A percentile compares a stretch with the other conserved stretches of the same genome.
Conservation (phyloP, 2,113 vertebrate genomes). For the Choloepus hoffmanni region DNA sequence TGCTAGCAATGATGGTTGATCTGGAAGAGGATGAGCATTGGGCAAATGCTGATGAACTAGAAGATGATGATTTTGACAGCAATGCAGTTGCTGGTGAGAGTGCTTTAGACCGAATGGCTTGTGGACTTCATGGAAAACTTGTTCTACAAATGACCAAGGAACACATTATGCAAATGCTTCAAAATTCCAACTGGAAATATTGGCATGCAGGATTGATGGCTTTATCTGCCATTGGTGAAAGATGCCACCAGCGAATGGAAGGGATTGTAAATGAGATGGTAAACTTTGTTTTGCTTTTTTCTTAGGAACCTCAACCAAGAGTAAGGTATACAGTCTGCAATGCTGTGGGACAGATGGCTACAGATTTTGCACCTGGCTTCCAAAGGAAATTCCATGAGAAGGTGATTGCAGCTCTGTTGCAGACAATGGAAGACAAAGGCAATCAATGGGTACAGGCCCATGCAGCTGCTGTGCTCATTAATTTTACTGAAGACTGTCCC, state of each 20-base stretch:
- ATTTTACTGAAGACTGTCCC: constrained; percentile 99
- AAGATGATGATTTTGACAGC: constrained; percentile 98
- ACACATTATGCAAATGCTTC: constrained; percentile 99
- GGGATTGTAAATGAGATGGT: constrained; percentile 98
- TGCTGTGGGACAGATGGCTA: constrained; percentile 98
- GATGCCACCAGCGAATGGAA: constrained; percentile 99
- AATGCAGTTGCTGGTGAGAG: constrained; percentile 98
- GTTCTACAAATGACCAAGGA: constrained; percentile 99
- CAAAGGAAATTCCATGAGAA: constrained; percentile 99
- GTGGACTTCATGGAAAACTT: constrained; percentile 97
- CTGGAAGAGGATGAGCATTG: constrained; percentile 98
- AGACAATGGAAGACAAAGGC: constrained; percentile 98
- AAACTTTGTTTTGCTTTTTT: constrained; percentile 96
- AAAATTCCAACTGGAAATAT: constrained; percentile 98
- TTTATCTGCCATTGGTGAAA: constrained; percentile 97
- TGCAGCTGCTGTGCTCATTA: constrained; percentile 97
- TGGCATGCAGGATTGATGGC: constrained; percentile 98
- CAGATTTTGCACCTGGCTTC: constrained; percentile 98
- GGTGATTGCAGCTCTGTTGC: constrained; percentile 96
- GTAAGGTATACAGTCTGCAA: constrained; percentile 98
- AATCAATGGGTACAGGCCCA: constrained; percentile 98
- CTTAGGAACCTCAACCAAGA: constrained; percentile 96
- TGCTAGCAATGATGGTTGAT: constrained; percentile 99
- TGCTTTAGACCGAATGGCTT: constrained; percentile 97
- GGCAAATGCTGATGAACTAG: constrained; percentile 96